These are phyloP conservation scores for Exocentrus adspersus DNA, from an alignment of 2,888 invertebrate species.

Conservation along the genomic window DNA sequence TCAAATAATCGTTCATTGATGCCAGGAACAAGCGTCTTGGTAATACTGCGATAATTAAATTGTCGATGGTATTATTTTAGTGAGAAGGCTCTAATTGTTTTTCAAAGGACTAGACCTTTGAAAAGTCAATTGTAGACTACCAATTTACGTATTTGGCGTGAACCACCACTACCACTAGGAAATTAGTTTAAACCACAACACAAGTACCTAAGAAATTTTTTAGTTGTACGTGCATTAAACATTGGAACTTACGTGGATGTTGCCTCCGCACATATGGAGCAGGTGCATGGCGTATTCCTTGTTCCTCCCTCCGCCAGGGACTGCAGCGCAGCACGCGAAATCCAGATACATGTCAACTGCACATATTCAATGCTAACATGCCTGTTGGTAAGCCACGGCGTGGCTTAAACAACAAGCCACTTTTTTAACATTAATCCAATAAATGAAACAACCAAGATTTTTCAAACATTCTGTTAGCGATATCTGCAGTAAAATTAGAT, in stretches of 20 bases:
- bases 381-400: constrained; percentile 52
- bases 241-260: constrained; percentile 77
- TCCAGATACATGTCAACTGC: constrained; percentile 93
- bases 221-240: too few relatives aligned
- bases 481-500: constrained; percentile 25
- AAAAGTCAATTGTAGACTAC: too few relatives aligned
- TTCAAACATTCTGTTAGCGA: constrained; percentile 13
- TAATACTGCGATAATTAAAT: too few relatives aligned
- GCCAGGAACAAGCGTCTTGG: too few relatives aligned
- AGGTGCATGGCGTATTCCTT: constrained; percentile 93
- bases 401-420: constrained; percentile 52
- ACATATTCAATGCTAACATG: constrained; percentile 54
- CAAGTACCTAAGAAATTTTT: too few relatives aligned
- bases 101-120: too few relatives aligned
- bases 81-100: too few relatives aligned
- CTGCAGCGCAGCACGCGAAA: constrained; percentile 93
- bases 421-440: constrained; percentile 18
- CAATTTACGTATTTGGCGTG: too few relatives aligned
- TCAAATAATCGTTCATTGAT: too few relatives aligned
- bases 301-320: constrained; percentile 93
- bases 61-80: too few relatives aligned
- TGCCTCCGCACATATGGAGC: constrained; percentile 86
- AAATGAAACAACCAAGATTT: background rate
- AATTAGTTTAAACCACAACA: too few relatives aligned
- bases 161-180: too few relatives aligned